A percentile compares a stretch with the other conserved stretches of the same genome.
phyloP scores from a whole-genome alignment of 53 echinoderm and acorn worm genomes.

The Luidia sarsii region DNA sequence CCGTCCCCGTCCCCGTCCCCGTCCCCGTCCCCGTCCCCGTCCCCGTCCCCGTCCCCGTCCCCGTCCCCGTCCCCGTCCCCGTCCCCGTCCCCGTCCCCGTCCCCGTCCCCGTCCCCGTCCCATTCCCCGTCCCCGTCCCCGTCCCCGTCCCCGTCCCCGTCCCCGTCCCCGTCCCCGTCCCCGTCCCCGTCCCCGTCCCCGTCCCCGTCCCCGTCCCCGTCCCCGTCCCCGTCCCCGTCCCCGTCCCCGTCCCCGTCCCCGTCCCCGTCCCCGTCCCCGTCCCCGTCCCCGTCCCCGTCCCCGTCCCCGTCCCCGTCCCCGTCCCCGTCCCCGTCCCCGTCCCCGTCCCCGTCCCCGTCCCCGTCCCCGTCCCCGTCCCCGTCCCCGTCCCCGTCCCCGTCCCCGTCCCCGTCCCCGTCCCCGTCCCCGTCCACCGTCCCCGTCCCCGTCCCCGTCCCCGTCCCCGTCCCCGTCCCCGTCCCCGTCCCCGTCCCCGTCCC shows the following conservation, averaged over 20 bases:
- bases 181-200: not conserved
- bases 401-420: not conserved
- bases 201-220: not conserved
- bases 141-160: not conserved
- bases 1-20: not conserved
- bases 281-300: not conserved
- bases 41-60: not conserved
- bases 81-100: not conserved
- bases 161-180: not conserved
- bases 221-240: not conserved
- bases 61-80: not conserved
- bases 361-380: not conserved
- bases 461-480: not conserved
- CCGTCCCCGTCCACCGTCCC: not conserved
- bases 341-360: not conserved
- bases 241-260: not conserved
- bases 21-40: not conserved
- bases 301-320: not conserved
- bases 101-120: conserved; percentile 3
- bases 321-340: not conserved
- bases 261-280: not conserved
- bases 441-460: not conserved
- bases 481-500: not conserved
- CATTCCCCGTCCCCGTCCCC: too few species aligned
- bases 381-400: not conserved